Evolutionary conservation across 2,888 invertebrate genomes (phyloP).

Genomic region (Polyploca ridens): DNA sequence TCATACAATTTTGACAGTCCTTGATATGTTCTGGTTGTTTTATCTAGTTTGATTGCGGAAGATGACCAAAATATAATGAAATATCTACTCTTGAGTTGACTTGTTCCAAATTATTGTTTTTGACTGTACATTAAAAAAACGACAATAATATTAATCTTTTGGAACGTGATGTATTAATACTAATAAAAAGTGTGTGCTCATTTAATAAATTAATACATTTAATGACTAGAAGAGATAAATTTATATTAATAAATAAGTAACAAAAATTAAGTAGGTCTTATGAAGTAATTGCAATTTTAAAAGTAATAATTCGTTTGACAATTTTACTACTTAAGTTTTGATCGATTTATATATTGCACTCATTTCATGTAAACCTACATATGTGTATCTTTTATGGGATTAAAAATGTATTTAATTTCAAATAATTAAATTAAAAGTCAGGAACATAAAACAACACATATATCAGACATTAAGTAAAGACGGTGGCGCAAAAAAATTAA

Average conservation of each 20-base stretch:
- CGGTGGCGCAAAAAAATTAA: neutral
- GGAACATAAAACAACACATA: too few species aligned
- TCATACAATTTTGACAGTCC: constrained; percentile 63
- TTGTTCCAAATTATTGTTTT: neutral
- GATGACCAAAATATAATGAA: constrained; percentile 53
- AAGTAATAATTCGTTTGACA: neutral
- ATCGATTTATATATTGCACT: neutral
- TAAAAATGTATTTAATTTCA: neutral
- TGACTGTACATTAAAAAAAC: neutral
- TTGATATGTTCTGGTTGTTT: constrained; percentile 44
- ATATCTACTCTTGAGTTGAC: neutral
- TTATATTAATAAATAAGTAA: too few species aligned
- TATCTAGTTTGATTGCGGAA: constrained; percentile 33
- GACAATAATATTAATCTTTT: too few species aligned
- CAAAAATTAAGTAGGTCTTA: too few species aligned
- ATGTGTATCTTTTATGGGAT: neutral
- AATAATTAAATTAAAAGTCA: too few species aligned
- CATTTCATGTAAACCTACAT: neutral
- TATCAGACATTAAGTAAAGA: neutral
- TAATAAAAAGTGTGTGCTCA: neutral
- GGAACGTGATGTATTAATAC: too few species aligned
- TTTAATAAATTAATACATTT: neutral
- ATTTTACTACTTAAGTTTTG: neutral
- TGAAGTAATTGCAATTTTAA: neutral
- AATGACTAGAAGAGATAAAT: neutral